Base-by-base conservation (phyloP, 1,140 invertebrate genomes). In the Panulirus ornatus region DNA sequence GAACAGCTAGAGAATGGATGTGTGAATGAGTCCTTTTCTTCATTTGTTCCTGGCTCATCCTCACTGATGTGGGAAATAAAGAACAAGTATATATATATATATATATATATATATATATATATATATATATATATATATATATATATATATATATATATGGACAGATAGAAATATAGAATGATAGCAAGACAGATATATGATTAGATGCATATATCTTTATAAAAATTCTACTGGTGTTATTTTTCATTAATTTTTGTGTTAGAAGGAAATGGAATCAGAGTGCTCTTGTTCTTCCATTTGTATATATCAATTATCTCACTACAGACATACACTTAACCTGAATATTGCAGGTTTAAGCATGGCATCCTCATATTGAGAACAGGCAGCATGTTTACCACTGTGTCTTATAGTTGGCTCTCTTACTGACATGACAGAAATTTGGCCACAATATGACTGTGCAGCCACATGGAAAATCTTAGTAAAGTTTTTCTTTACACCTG, bases 401-500 rank as follows among this genome's bases (percentile, higher is more conserved):
- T 78, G 58, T 27, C n/a, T 6, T 30, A n/a, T 66, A 66, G 27
- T 27, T 66, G 58, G 58, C 58, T 66, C 58, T 9, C 58, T 66
- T 27, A 66, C 22, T 66, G n/a, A 66, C 58, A 66, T 66, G n/a
- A 66, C 58, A 66, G 2, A 19, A 66, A 5, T 66, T 27, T 11
- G 22, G n/a, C n/a, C 6, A 66, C 58, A 27, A 66, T 66, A 66
- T 19, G 3, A 6, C 27, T 66, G 14, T 66, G 54, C 22, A 78
- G 40, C 75, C 40, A 47, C 27, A 36, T 66, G 54, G 9, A 40
- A 36, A 83, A 66, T 63, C 14, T 40, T 5, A n/a, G 19, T 83
- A 58, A 40, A 78, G 75, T 83, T 83, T 83, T 42, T 47, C 81
- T 42, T 83, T 66, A 47, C 75, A 78, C 40, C 81, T 63, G 38